Evolutionary conservation across 2,888 invertebrate species (phyloP).

Genomic region (Octonoba sinensis): DNA sequence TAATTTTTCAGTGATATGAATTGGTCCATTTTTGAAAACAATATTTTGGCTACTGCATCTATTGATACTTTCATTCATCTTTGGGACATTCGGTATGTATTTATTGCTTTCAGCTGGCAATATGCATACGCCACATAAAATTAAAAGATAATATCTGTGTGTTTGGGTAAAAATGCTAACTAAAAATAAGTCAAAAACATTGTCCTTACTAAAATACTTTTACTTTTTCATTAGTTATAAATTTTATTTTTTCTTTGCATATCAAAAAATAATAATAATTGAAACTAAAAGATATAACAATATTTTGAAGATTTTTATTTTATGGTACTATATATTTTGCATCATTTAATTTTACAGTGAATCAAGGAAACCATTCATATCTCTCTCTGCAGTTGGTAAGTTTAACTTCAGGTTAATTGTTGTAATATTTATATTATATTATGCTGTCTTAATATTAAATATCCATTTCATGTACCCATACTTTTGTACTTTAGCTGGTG

Average conservation of each 20-base stretch:
- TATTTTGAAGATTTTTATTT: too few relatives aligned
- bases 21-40: slow-evolving; percentile 86
- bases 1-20: slow-evolving; percentile 79
- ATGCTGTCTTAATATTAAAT: background rate
- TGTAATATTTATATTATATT: background rate
- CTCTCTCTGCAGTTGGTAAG: slow-evolving; percentile 89
- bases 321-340: too few relatives aligned
- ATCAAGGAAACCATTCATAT: slow-evolving; percentile 83
- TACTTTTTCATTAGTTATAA: background rate
- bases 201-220: background rate
- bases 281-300: too few relatives aligned
- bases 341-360: slow-evolving; percentile 75
- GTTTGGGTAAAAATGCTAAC: too few relatives aligned
- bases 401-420: slow-evolving; percentile 14
- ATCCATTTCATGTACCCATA: background rate
- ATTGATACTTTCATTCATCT: slow-evolving; percentile 93
- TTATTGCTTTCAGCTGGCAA: background rate
- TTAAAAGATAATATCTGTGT: too few relatives aligned
- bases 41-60: slow-evolving; percentile 86
- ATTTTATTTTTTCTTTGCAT: background rate
- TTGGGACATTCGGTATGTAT: slow-evolving; percentile 82
- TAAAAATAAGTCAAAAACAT: too few relatives aligned
- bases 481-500: slow-evolving; percentile 72
- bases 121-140: too few relatives aligned
- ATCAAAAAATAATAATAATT: background rate